Evolutionary conservation across 2,797 vertebrate genomes (phyloP).

Genomic region (Schizopygopsis pylzovi): DNA sequence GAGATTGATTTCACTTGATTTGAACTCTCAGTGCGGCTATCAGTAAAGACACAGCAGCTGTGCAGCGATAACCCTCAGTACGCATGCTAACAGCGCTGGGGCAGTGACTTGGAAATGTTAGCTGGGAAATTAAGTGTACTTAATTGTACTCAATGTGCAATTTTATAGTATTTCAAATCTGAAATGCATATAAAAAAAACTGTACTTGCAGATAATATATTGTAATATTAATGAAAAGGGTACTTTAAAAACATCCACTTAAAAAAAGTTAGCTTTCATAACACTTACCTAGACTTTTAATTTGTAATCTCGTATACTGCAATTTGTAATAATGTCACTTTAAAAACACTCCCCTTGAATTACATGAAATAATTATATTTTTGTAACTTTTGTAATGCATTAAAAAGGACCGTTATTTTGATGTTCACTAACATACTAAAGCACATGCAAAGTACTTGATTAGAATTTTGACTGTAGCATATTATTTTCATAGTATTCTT

Average conservation of each 20-base stretch:
- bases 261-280: background rate
- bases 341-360: too few relatives aligned
- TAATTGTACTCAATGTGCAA: background rate
- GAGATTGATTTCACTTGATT: conserved; percentile 70
- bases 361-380: background rate
- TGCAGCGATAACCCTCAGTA: conserved; percentile 36
- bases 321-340: background rate
- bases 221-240: background rate
- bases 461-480: background rate
- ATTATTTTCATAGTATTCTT: too few relatives aligned
- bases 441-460: background rate
- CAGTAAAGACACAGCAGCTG: conserved; percentile 50
- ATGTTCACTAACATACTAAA: background rate
- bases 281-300: background rate
- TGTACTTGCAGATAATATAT: background rate
- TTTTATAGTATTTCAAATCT: background rate
- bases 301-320: too few relatives aligned
- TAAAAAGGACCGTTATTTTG: background rate
- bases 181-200: background rate
- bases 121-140: background rate
- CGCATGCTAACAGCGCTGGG: background rate
- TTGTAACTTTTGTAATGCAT: background rate
- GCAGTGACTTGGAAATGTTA: background rate
- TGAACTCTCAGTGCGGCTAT: conserved; percentile 70
- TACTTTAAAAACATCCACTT: background rate